Evolutionary conservation across 1,140 invertebrate genomes (phyloP), one percentile per base, ranked within the genome.

Genomic region (Maniola jurtina): DNA sequence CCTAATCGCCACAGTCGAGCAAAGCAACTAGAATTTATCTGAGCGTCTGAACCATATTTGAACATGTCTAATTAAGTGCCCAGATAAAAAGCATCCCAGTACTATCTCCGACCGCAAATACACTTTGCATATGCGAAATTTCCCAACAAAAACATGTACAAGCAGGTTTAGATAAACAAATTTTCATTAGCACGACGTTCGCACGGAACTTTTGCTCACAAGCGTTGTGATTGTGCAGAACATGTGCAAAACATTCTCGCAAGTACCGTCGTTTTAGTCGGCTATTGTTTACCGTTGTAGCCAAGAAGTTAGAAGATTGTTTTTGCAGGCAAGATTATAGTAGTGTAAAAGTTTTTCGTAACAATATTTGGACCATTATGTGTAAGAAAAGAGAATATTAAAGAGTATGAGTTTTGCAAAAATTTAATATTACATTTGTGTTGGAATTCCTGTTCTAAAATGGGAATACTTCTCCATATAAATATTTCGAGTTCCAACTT

Each of bases 311-410:
- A 40, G 55, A 38, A 34, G 55, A 50, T 64, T 64, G 64, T 65
- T 59, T 56, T 33, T 65, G 38, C n/a, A 57, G 56, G 54, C 59
- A 65, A 60, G 47, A 65, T 65, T 55, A 59, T 59, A 42, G 56
- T 64, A 50, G 62, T 16, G 42, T 11, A 15, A 50, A 38, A 48
- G 25, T 47, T 45, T 64, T 64, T 40, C 10, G 38, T 42, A 25
- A 25, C 25, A 25, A 25, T 25, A 25, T 25, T 25, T 4, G 25
- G 4, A 25, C 25, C 25, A 25, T 25, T 25, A 25, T 4, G 25
- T 25, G 25, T 25, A 25, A 25, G 25, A 25, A 25, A 25, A 25
- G 25, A 25, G 25, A 25, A 25, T 25, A 25, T 25, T 25, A 25
- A n/a, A 2, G 25, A 25, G 25, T 4, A 25, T n/a, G n/a, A 25